phyloP scores from a whole-genome alignment of 2,888 invertebrate genomes.

The Apotomis capreana region DNA sequence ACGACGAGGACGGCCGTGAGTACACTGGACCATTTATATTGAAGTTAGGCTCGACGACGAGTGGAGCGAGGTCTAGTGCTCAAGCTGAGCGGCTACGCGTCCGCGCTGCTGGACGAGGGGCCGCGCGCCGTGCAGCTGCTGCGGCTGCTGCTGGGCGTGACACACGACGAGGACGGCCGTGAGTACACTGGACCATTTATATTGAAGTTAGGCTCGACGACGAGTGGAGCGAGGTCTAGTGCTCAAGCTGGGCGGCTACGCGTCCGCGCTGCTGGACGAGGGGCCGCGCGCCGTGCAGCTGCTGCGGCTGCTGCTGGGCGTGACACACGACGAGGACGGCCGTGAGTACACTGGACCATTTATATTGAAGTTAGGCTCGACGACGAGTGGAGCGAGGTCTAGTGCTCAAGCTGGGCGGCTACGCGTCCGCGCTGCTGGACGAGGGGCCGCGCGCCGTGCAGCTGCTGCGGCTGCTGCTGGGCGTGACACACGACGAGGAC shows the following conservation, averaged over 20 bases:
- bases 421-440: constrained; percentile 93
- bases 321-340: constrained; percentile 96
- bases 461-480: constrained; percentile 92
- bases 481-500: constrained; percentile 96
- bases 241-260: constrained; percentile 94
- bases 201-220: too few species aligned
- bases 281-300: constrained; percentile 93
- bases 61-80: too few species aligned
- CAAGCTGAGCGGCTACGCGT: constrained; percentile 94
- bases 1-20: constrained; percentile 95
- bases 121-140: constrained; percentile 93
- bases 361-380: too few species aligned
- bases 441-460: constrained; percentile 94
- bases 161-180: constrained; percentile 96
- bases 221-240: too few species aligned
- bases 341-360: constrained; percentile 75
- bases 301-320: constrained; percentile 93
- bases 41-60: too few species aligned
- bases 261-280: constrained; percentile 93
- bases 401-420: constrained; percentile 94
- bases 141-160: constrained; percentile 93
- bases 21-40: constrained; percentile 38
- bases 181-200: constrained; percentile 52
- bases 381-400: too few species aligned
- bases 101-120: constrained; percentile 92